Evolutionary conservation across 2,113 vertebrate genomes (phyloP).

Genomic region (Hiodon tergisus): DNA sequence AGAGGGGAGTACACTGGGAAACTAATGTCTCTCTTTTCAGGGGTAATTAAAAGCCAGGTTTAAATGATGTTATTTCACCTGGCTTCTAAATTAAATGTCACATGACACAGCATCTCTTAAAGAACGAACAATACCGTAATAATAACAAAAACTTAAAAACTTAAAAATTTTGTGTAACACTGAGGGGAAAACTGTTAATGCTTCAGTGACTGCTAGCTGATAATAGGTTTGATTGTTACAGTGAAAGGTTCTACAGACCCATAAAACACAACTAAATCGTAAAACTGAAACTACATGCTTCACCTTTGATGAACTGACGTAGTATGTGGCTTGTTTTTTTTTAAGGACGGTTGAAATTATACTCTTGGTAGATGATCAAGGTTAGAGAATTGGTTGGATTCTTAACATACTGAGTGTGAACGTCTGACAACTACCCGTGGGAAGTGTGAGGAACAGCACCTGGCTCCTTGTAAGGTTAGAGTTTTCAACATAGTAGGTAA

Average conservation of each 20-base stretch:
- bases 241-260: neutral
- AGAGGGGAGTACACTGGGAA: neutral
- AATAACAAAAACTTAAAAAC: too few relatives aligned
- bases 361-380: conserved; percentile 72
- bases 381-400: conserved; percentile 66
- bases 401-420: conserved; percentile 70
- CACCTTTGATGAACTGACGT: conserved; percentile 39
- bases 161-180: too few relatives aligned
- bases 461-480: neutral
- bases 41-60: too few relatives aligned
- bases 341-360: conserved; percentile 70
- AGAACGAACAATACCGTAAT: too few relatives aligned
- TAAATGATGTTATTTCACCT: too few relatives aligned
- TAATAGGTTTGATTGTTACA: neutral
- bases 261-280: conserved; percentile 46
- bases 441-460: neutral
- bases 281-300: conserved; percentile 53
- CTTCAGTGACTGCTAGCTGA: too few relatives aligned
- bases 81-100: too few relatives aligned
- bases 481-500: too few relatives aligned
- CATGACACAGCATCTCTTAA: too few relatives aligned
- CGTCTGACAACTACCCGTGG: conserved; percentile 54
- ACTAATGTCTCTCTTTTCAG: too few relatives aligned
- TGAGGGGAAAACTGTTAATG: too few relatives aligned
- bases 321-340: conserved; percentile 67